These are phyloP conservation scores for Halcyon smyrnensis DNA, from an alignment of 2,797 vertebrate genomes.

Conservation along the genomic window DNA sequence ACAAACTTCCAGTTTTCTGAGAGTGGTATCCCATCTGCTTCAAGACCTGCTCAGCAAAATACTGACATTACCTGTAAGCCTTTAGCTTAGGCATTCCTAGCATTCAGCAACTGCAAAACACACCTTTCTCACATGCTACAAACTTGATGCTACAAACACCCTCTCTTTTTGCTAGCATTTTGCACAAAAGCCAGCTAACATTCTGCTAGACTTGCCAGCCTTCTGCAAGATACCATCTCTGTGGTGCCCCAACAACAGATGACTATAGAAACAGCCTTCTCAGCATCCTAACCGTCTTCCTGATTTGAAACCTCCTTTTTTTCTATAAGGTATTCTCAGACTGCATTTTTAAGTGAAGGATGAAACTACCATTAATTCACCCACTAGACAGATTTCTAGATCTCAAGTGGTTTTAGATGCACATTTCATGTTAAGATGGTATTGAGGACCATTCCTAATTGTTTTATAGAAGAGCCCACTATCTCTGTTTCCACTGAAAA, in stretches of 20 bases:
- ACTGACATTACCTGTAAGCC: neutral
- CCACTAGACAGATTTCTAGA: neutral
- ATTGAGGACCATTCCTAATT: neutral
- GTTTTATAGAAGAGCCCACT: neutral
- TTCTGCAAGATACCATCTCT: neutral
- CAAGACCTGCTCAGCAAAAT: neutral
- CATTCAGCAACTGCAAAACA: neutral
- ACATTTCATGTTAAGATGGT: neutral
- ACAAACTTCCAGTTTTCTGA: neutral
- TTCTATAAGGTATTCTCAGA: neutral
- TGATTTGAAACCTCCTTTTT: neutral
- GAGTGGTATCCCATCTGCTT: neutral
- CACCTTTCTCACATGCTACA: neutral
- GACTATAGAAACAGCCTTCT: neutral
- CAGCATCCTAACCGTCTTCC: neutral
- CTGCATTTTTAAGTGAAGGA: neutral
- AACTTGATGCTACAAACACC: neutral
- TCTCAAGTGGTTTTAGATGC: neutral
- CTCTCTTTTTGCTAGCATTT: neutral
- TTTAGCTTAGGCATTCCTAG: neutral
- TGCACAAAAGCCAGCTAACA: neutral
- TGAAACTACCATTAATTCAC: neutral
- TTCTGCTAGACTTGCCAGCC: neutral
- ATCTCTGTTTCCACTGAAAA: constrained; percentile 3
- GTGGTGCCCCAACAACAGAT: neutral